These are phyloP conservation scores for Oncorhynchus kisutch DNA, from an alignment of 2,113 vertebrate genomes.

Conservation along the genomic window DNA sequence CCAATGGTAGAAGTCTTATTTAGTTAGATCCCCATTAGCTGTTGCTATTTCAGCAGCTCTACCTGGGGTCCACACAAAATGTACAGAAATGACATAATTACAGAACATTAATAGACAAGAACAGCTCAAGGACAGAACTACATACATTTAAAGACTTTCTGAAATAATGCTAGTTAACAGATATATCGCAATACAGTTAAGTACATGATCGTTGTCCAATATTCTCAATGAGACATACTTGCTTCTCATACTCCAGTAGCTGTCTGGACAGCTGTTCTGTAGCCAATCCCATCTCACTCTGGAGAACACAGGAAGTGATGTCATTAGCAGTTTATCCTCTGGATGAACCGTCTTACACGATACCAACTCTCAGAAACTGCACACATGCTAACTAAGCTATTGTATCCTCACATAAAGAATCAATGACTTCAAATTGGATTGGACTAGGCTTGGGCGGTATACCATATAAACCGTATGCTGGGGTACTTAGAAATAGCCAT, in stretches of 20 bases:
- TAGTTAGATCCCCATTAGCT: too few relatives aligned
- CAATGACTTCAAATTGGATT: not conserved
- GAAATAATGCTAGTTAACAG: not conserved
- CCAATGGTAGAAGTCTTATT: conserved; percentile 5
- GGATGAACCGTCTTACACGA: not conserved
- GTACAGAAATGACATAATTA: too few relatives aligned
- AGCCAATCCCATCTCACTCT: conserved; percentile 98
- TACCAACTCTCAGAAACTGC: not conserved
- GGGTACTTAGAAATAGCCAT: too few relatives aligned
- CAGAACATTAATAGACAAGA: too few relatives aligned
- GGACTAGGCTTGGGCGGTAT: too few relatives aligned
- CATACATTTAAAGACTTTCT: not conserved
- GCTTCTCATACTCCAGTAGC: conserved; percentile 92
- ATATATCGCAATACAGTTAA: not conserved
- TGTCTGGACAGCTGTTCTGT: conserved; percentile 94
- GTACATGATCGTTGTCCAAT: not conserved
- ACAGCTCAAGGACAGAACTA: too few relatives aligned
- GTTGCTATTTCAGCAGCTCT: too few relatives aligned
- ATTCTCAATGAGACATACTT: conserved; percentile 73
- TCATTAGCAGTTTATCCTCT: not conserved
- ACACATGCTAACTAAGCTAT: not conserved
- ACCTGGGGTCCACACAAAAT: too few relatives aligned
- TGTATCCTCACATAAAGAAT: not conserved
- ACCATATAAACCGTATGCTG: too few relatives aligned
- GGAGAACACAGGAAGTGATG: conserved; percentile 11